Evolutionary conservation across 2,888 invertebrate genomes (phyloP).

Genomic region (Linnaemya vulpina): DNA sequence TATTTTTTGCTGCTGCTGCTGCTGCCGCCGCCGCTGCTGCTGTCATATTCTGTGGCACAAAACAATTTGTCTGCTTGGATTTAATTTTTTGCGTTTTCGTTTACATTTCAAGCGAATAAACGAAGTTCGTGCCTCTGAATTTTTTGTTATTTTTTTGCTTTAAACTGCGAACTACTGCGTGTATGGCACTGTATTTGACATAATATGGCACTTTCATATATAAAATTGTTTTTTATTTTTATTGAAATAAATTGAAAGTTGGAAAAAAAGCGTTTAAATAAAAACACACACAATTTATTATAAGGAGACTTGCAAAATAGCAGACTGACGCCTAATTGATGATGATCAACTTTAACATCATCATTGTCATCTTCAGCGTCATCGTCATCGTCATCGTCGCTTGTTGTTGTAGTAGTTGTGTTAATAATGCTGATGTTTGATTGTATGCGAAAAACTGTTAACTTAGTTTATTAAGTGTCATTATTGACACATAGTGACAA

Average conservation of each 20-base stretch:
- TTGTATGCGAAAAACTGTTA: slow-evolving; percentile 68
- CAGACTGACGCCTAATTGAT: slow-evolving; percentile 71
- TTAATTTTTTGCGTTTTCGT: slow-evolving; percentile 44
- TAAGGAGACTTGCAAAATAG: slow-evolving; percentile 58
- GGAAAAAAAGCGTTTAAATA: slow-evolving; percentile 60
- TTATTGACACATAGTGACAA: slow-evolving; percentile 72
- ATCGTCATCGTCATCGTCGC: slow-evolving; percentile 17
- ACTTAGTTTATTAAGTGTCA: slow-evolving; percentile 72
- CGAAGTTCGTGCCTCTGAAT: slow-evolving; percentile 55
- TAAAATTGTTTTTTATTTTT: slow-evolving; percentile 38
- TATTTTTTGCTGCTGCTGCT: not conserved
- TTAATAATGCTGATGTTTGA: slow-evolving; percentile 64
- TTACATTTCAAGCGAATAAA: slow-evolving; percentile 39
- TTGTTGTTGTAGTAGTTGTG: slow-evolving; percentile 20
- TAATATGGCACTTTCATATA: slow-evolving; percentile 74
- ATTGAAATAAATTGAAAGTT: slow-evolving; percentile 74
- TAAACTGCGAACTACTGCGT: slow-evolving; percentile 39
- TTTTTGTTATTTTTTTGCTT: slow-evolving; percentile 2
- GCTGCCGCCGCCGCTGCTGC: slow-evolving; percentile 19
- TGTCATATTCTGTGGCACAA: slow-evolving; percentile 48
- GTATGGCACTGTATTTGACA: slow-evolving; percentile 71
- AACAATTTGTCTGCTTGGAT: slow-evolving; percentile 68
- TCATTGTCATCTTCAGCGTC: slow-evolving; percentile 19
- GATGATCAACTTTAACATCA: slow-evolving; percentile 50
- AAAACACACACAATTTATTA: slow-evolving; percentile 41